These are phyloP conservation scores for Opisthograptis luteolata DNA, from an alignment of 2,888 invertebrate species.

Conservation along the genomic window DNA sequence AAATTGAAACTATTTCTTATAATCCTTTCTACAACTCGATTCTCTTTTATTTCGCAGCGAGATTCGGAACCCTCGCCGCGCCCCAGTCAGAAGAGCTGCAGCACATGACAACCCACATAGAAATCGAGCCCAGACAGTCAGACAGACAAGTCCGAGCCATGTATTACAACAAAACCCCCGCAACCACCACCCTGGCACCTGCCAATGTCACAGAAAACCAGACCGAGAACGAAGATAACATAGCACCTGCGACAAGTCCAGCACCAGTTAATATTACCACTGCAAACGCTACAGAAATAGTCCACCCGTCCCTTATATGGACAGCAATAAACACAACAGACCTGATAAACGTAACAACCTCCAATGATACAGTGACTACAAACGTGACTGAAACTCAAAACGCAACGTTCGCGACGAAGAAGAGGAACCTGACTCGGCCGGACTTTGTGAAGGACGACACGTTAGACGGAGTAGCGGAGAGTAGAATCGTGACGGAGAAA, in stretches of 20 bases:
- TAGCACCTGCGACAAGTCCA: constrained; percentile 36
- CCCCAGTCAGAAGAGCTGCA: constrained; percentile 69
- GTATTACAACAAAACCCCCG: constrained; percentile 69
- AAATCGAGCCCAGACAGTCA: constrained; percentile 46
- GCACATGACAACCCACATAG: constrained; percentile 55
- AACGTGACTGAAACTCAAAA: constrained; percentile 65
- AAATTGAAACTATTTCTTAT: no score
- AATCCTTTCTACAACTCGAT: constrained; percentile 1
- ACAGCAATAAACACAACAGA: constrained; percentile 56
- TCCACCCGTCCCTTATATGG: constrained; percentile 61
- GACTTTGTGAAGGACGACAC: constrained; percentile 69
- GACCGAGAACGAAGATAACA: constrained; percentile 27
- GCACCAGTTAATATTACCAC: constrained; percentile 32
- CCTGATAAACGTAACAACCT: constrained; percentile 37
- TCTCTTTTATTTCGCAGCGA: constrained; percentile 57
- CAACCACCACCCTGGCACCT: constrained; percentile 45
- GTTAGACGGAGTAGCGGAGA: constrained; percentile 58
- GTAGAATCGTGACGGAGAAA: constrained; percentile 75
- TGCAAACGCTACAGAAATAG: constrained; percentile 47
- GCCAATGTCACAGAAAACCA: constrained; percentile 50
- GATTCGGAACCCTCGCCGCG: constrained; percentile 59
- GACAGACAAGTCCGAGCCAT: constrained; percentile 70
- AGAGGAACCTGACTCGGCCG: constrained; percentile 65
- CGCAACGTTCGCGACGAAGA: constrained; percentile 57
- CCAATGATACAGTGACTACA: constrained; percentile 45